Evolutionary conservation across 2,113 vertebrate species (phyloP), one percentile per base, ranked within the genome.

Genomic region (Bufo gargarizans): DNA sequence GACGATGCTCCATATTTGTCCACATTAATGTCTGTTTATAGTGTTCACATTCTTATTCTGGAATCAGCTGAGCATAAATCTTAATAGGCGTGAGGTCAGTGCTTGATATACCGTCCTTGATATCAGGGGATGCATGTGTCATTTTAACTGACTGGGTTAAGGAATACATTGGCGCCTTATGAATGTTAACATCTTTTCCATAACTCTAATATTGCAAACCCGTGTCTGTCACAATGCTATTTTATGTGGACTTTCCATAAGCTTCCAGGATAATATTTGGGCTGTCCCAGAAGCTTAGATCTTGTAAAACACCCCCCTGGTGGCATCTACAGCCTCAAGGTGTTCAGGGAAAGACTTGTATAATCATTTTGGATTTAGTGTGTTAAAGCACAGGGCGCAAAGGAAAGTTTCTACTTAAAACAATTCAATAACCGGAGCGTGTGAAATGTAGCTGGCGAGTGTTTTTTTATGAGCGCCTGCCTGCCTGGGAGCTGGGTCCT

Each of bases 381-480:
- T 78, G 86, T 88, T 82, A 82, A 74, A 88, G 67, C 53, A 45
- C 86, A 74, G 86, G 81, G 71, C 47, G 58, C 43, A 22, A 84
- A 88, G 92, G 83, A 83, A 90, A 91, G 89, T 92, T 92, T 90
- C 65, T 90, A 91, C 89, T 90, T n/a, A 0, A 89, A 89, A 89
- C 82, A 78, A 89, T 90, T 80, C 84, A 90, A 85, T 92, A 77
- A 89, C 90, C 89, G 81, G 47, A 84, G 88, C 90, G 59, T 93
- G 91, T 89, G 91, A 92, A 93, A 92, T 91, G 90, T 89, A 91
- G 91, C 91, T 93, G 93, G 91, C 93, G 85, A 91, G 79, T 92
- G 90, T 53, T 8, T 92, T 93, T 96, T 96, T 95, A 96, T 95
- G 94, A 95, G 95, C 90, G 95, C 95, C 96, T 96, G 94, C 94